Evolutionary conservation across 2,113 vertebrate genomes (phyloP).

Genomic region (Choloepus hoffmanni): DNA sequence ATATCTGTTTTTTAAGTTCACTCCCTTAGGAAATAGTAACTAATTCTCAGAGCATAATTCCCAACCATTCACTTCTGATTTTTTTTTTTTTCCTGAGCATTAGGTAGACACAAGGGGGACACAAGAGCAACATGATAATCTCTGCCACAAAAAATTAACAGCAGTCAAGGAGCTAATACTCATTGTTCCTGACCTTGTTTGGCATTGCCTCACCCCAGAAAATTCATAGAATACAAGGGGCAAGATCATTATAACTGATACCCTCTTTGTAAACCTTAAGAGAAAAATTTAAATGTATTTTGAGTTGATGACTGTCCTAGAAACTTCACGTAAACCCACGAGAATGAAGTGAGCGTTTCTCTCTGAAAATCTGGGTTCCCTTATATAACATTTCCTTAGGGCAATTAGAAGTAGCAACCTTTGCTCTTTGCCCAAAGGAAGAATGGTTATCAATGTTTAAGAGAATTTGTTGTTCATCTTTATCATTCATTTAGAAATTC

Average conservation of each 20-base stretch:
- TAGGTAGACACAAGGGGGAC: neutral
- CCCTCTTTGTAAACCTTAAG: neutral
- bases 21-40: neutral
- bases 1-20: neutral
- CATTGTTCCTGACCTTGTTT: neutral
- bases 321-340: neutral
- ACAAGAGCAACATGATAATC: neutral
- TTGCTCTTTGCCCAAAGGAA: neutral
- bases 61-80: slow-evolving; percentile 5
- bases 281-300: neutral
- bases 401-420: neutral
- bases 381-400: neutral
- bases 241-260: neutral
- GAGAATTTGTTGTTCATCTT: neutral
- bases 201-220: neutral
- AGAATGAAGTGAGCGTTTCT: neutral
- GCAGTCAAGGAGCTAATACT: neutral
- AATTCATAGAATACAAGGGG: neutral
- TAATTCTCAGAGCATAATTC: neutral
- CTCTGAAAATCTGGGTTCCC: neutral
- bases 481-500: slow-evolving; percentile 11
- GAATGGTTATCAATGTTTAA: neutral
- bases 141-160: neutral
- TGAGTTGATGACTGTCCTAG: neutral
- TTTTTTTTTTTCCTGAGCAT: neutral